Evolutionary conservation across 2,797 vertebrate species (phyloP).

Genomic region (Forpus xanthops): DNA sequence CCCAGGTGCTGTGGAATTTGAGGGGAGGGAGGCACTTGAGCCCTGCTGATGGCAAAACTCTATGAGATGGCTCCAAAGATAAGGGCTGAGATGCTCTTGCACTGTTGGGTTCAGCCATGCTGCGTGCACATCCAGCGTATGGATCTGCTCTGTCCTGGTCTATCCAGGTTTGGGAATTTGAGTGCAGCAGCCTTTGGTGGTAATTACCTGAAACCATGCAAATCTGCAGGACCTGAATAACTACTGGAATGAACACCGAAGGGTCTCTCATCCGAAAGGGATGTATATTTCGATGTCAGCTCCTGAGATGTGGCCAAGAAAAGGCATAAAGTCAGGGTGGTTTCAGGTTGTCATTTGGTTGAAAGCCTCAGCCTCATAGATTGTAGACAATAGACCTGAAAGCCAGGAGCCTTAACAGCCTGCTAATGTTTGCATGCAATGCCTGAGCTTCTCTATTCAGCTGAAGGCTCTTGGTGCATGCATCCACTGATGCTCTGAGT

Average conservation of each 20-base stretch:
- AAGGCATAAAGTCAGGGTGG: not conserved
- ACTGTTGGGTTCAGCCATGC: not conserved
- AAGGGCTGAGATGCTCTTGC: not conserved
- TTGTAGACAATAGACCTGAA: not conserved
- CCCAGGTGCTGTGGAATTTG: constrained; percentile 63
- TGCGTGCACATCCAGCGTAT: not conserved
- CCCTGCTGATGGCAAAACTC: not conserved
- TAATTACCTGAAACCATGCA: not conserved
- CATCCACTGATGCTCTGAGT: rapidly evolving
- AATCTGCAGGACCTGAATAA: not conserved
- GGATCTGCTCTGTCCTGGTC: not conserved
- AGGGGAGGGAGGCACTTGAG: not conserved
- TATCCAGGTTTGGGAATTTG: not conserved
- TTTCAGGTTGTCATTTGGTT: not conserved
- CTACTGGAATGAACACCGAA: not conserved
- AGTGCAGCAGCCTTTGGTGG: not conserved
- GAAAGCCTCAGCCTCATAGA: not conserved
- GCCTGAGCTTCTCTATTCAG: not conserved
- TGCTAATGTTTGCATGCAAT: not conserved
- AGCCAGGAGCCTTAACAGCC: not conserved
- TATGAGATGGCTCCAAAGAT: not conserved
- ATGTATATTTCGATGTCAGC: not conserved
- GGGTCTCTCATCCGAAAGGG: rapidly evolving
- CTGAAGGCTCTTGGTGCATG: rapidly evolving
- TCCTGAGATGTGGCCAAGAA: not conserved